These are phyloP conservation scores for Ectemnius cavifrons DNA, from an alignment of 2,888 invertebrate species.

Conservation along the genomic window DNA sequence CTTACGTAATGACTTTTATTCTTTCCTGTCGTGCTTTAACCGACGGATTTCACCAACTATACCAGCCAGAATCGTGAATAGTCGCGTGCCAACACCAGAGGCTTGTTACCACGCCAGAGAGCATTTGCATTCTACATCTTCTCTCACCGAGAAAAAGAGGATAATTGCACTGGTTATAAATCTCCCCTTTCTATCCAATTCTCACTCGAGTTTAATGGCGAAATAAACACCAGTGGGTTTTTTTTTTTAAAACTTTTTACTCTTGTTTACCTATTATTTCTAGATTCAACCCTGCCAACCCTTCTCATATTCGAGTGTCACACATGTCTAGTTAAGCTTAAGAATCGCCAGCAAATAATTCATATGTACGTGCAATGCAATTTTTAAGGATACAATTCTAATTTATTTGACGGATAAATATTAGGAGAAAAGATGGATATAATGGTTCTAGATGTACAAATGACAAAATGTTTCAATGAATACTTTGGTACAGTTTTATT, in stretches of 20 bases:
- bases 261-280: no score
- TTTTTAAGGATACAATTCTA: no score
- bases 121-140: neutral
- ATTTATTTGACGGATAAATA: conserved; percentile 1
- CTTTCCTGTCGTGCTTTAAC: conserved; percentile 20
- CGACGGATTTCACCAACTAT: conserved; percentile 22
- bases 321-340: no score
- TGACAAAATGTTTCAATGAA: neutral
- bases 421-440: conserved; percentile 6
- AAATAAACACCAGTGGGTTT: no score
- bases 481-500: neutral
- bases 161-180: neutral
- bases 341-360: no score
- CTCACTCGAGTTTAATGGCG: no score
- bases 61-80: conserved; percentile 26
- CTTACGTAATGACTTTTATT: conserved; percentile 44
- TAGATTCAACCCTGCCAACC: no score
- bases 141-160: neutral
- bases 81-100: conserved; percentile 26
- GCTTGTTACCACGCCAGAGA: conserved; percentile 18
- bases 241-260: no score
- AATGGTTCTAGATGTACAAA: neutral
- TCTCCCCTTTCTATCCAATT: no score
- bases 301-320: no score
- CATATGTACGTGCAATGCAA: no score